A percentile compares a stretch with the other conserved stretches of the same genome.
phyloP scores from a whole-genome alignment of 2,113 vertebrate species.

The Nyctereutes procyonoides region DNA sequence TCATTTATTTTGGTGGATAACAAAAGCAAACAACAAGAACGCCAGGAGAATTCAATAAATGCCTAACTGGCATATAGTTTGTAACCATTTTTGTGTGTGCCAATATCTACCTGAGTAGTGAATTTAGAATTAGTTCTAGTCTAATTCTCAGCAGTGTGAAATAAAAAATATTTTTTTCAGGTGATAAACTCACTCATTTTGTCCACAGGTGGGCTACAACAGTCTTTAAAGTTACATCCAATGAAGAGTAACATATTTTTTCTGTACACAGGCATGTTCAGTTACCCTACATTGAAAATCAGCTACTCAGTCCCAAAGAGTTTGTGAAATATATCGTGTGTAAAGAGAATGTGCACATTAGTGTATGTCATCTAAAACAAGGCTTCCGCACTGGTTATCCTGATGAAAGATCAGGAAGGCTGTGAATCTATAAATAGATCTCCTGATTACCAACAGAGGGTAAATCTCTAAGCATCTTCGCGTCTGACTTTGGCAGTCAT shows the following conservation, averaged over 20 bases:
- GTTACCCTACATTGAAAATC: not conserved
- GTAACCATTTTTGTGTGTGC: not conserved
- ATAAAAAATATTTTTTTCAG: not conserved
- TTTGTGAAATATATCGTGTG: not conserved
- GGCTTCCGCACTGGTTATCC: not conserved
- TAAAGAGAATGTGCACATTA: not conserved
- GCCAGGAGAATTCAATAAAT: not conserved
- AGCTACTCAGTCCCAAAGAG: not conserved
- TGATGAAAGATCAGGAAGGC: conserved; percentile 63
- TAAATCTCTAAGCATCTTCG: conserved; percentile 47
- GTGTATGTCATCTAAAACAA: not conserved
- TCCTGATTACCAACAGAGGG: conserved; percentile 3
- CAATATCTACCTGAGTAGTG: not conserved
- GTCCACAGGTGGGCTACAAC: not conserved
- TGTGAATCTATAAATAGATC: conserved; percentile 69
- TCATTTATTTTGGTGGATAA: not conserved
- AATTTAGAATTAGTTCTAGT: not conserved
- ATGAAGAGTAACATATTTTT: not conserved
- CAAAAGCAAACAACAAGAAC: not conserved
- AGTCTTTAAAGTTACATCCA: not conserved
- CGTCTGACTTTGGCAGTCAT: conserved; percentile 33
- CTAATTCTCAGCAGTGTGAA: conserved; percentile 21
- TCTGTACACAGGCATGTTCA: not conserved
- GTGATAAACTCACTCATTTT: not conserved
- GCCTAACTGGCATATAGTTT: not conserved